Percentiles rank a stretch among this genome's conserved stretches.
phyloP scores from a whole-genome alignment of 2,888 invertebrate species.

The Aproaerema taeniolella region DNA sequence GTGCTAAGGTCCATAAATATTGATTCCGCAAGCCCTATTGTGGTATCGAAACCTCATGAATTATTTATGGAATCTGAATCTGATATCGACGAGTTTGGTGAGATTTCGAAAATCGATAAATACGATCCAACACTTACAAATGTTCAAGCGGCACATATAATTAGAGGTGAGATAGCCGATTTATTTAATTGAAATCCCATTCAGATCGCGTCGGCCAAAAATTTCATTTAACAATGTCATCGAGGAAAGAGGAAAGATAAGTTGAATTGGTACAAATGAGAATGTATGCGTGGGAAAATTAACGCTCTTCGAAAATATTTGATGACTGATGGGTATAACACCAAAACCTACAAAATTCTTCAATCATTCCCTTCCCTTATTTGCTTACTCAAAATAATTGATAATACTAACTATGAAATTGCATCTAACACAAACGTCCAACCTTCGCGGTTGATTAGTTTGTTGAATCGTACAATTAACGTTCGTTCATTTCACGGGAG shows the following conservation, averaged over 20 bases:
- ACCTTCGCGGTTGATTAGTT: constrained; percentile 61
- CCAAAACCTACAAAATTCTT: too few species aligned
- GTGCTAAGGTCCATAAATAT: constrained; percentile 47
- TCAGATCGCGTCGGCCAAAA: constrained; percentile 10
- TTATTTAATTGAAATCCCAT: constrained; percentile 26
- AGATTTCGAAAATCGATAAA: constrained; percentile 63
- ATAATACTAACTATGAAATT: constrained; percentile 28
- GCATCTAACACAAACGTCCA: constrained; percentile 32
- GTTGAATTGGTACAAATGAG: too few species aligned
- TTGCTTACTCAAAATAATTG: constrained; percentile 17
- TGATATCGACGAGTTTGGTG: constrained; percentile 56
- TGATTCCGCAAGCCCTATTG: constrained; percentile 52
- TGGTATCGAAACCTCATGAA: constrained; percentile 57
- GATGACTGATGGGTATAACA: too few species aligned
- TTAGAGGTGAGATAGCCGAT: constrained; percentile 34
- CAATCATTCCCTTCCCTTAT: too few species aligned
- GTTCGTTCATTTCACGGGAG: constrained; percentile 39
- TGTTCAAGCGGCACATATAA: constrained; percentile 42
- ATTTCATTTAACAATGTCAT: background rate
- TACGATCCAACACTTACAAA: constrained; percentile 35
- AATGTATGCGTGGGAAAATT: too few species aligned
- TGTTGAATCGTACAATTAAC: constrained; percentile 52
- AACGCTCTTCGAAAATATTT: too few species aligned
- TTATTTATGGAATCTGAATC: constrained; percentile 57
- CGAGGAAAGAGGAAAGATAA: too few species aligned